phyloP scores from a whole-genome alignment of 2,113 vertebrate species.

The Phalacrocorax aristotelis region DNA sequence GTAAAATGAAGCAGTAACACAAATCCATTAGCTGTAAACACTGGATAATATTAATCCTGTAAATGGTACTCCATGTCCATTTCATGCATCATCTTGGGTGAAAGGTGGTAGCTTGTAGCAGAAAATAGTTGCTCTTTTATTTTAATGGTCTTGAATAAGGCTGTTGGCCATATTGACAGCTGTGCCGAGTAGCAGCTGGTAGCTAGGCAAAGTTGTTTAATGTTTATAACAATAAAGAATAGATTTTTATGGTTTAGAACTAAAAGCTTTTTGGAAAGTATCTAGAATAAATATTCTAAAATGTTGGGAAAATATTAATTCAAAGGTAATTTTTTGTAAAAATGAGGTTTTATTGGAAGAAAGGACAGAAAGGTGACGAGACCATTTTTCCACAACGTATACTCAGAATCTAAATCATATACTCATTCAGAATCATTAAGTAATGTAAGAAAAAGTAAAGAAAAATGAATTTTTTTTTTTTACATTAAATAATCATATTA shows the following conservation, averaged over 20 bases:
- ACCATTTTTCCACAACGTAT: not conserved
- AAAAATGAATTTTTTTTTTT: not conserved
- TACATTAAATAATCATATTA: not conserved
- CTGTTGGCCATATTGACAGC: slow-evolving; percentile 36
- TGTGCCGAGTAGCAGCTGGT: slow-evolving; percentile 10
- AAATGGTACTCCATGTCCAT: slow-evolving; percentile 30
- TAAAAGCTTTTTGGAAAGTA: not conserved
- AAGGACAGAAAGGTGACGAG: not conserved
- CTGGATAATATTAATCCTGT: slow-evolving; percentile 48
- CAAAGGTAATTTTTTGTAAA: not conserved
- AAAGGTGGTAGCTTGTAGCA: slow-evolving; percentile 45
- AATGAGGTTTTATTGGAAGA: slow-evolving; percentile 14
- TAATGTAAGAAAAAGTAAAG: not conserved
- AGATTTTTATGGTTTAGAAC: not conserved
- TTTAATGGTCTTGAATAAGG: slow-evolving; percentile 53
- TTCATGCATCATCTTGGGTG: slow-evolving; percentile 30
- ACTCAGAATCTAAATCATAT: not conserved
- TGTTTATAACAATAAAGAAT: slow-evolving; percentile 21
- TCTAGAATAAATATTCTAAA: not conserved
- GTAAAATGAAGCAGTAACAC: slow-evolving; percentile 45
- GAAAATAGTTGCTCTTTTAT: slow-evolving; percentile 46
- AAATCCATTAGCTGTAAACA: slow-evolving; percentile 55
- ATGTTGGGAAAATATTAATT: not conserved
- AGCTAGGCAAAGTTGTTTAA: slow-evolving; percentile 23
- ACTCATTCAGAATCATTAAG: not conserved